Base-by-base conservation (phyloP, 2,113 vertebrate genomes). In the Bujurquina vittata region DNA sequence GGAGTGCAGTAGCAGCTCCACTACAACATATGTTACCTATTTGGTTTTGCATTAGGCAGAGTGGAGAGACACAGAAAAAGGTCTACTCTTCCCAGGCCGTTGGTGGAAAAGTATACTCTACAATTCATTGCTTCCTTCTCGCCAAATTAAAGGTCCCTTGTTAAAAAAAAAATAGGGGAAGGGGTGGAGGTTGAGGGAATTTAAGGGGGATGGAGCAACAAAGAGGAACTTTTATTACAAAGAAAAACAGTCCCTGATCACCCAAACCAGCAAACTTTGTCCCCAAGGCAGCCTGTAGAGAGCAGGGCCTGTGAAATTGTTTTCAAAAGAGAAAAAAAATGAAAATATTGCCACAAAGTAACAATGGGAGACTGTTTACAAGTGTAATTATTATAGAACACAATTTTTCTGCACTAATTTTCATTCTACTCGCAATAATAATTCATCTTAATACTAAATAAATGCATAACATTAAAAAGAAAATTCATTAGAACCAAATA, bases 51-150 rank as follows among this genome's bases (percentile, higher is more conserved):
- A 77, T 57, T 62, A 56, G 79, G 61, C 43, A 46, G 55, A 33
- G 69, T 61, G 54, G 12, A 61, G 65, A 2, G 54, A 72, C 10
- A 72, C 17, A 73, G 20, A 78, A 55, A 81, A 79, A 40, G 85
- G 31, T 60, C 83, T 69, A 46, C 83, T 87, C 76, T 91, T 93
- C 89, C 90, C 82, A 85, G 83, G 81, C 77, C 7, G 72, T 57
- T 62, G 2, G 60, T 90, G 87, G 90, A 93, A 91, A 93, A 87
- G 90, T 91, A 89, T 84, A 93, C 92, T 92, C 83, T 75, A 91
- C 92, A 93, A 94, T 92, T 93, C 93, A 94, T 93, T 89, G 81
- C 88, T 94, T 93, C 93, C 92, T 91, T 89, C 88, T 93, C 33
- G 79, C 79, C 83, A 93, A 93, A 92, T 94, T 93, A 93, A 93